These are phyloP conservation scores for Lophius piscatorius DNA, from an alignment of 2,113 vertebrate species.

Conservation along the genomic window DNA sequence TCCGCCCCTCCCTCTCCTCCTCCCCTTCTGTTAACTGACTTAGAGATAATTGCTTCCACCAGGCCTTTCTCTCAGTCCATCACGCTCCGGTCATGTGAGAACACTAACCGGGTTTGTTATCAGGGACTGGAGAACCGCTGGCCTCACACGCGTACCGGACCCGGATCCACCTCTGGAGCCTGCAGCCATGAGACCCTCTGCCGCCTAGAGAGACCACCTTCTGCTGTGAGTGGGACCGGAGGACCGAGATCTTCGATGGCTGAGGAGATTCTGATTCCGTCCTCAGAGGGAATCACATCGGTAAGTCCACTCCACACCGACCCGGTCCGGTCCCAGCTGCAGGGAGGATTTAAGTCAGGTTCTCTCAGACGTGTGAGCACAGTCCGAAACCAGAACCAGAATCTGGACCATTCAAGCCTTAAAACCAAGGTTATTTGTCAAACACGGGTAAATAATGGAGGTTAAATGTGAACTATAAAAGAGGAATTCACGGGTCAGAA, in stretches of 20 bases:
- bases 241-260: slow-evolving; percentile 72
- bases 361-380: no score
- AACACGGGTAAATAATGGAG: no score
- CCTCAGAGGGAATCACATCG: slow-evolving; percentile 70
- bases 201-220: slow-evolving; percentile 17
- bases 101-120: slow-evolving; percentile 62
- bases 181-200: slow-evolving; percentile 50
- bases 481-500: no score
- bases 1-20: not conserved
- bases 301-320: no score
- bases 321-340: no score
- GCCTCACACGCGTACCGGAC: slow-evolving; percentile 13
- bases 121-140: slow-evolving; percentile 23
- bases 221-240: slow-evolving; percentile 6
- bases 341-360: not conserved
- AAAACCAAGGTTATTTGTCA: no score
- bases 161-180: not conserved
- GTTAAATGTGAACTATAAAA: no score
- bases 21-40: slow-evolving; percentile 75
- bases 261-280: slow-evolving; percentile 75
- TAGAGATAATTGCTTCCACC: slow-evolving; percentile 80
- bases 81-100: slow-evolving; percentile 84
- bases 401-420: no score
- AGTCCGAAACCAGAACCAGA: no score
- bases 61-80: slow-evolving; percentile 67